These are phyloP conservation scores for Alviniconcha marisindica DNA, from an alignment of 1,140 invertebrate species.

Conservation along the genomic window DNA sequence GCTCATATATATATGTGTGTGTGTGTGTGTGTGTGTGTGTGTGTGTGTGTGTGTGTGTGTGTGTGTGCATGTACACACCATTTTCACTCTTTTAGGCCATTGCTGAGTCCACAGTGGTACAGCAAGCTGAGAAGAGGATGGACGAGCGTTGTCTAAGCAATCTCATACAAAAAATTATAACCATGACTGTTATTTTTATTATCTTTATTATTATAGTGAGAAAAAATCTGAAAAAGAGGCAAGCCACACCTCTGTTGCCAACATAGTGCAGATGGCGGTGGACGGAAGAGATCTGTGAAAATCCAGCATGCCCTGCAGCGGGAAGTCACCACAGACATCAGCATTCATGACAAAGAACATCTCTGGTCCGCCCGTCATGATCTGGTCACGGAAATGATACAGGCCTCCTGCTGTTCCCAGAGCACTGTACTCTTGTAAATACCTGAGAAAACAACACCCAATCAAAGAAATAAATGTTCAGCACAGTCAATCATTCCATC, in stretches of 20 bases:
- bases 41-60: no score
- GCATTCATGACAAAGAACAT: conserved; percentile 98
- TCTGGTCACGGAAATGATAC: conserved; percentile 98
- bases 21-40: no score
- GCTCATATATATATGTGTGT: no score
- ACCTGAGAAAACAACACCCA: conserved; percentile 77
- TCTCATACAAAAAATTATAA: no score
- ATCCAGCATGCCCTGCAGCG: conserved; percentile 88
- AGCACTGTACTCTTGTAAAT: conserved; percentile 96
- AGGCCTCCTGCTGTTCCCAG: conserved; percentile 97
- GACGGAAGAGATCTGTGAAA: conserved; percentile 82
- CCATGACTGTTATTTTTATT: no score
- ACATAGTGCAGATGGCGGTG: conserved; percentile 75
- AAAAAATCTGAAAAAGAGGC: no score
- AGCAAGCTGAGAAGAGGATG: no score
- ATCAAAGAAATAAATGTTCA: background rate
- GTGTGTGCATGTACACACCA: no score
- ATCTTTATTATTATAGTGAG: no score
- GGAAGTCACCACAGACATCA: conserved; percentile 98
- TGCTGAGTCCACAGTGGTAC: background rate
- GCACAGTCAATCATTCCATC: background rate
- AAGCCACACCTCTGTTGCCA: conserved; percentile 76
- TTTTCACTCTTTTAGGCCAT: no score
- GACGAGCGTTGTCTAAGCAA: no score
- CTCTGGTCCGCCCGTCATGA: conserved; percentile 90